Evolutionary conservation across 2,888 invertebrate genomes (phyloP), one percentile per base, ranked within the genome.

Genomic region (Psylliodes chrysocephalus): DNA sequence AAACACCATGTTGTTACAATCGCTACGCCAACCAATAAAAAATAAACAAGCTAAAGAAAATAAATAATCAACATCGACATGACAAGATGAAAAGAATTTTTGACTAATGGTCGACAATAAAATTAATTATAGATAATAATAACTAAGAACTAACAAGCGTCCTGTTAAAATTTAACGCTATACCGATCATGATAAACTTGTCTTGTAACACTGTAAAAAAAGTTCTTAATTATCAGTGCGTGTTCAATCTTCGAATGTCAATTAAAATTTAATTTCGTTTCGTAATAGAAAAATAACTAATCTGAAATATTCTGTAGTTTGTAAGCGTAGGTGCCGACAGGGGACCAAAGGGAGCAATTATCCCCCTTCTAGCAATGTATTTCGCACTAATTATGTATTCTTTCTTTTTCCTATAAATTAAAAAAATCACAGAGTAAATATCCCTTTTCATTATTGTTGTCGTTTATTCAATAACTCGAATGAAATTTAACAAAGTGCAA

Each of bases 171-270:
- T 44, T 44, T 19, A 44, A 44, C 44, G 17, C 44, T 19, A 18
- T 44, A 17, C 44, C 15, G 44, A 44, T 44, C 44, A 19, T 44
- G 44, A 44, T 44, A 44, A 44, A 44, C 44, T 17, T 44, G 44
- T 44, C 44, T 17, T 19, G 17, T 44, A 44, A 17, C 17, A 44
- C 8, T 14, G 44, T 17, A n/a, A 44, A 44, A 44, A 19, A 44
- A 44, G 15, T 44, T 44, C 44, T 44, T 44, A 44, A 44, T 44
- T 44, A 44, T 44, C 44, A 19, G 8, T 18, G 44, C 17, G 44
- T 44, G 44, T 44, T 44, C 44, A 19, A 44, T 44, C 44, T 44
- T 44, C 44, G 8, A 5, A 44, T 19, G 44, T 44, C 44, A 44
- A 44, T 44, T 44, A 44, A 30, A 30, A 30, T 6, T 10, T 2